phyloP scores from a whole-genome alignment of 2,888 invertebrate species.

The Epinotia brunnichana region DNA sequence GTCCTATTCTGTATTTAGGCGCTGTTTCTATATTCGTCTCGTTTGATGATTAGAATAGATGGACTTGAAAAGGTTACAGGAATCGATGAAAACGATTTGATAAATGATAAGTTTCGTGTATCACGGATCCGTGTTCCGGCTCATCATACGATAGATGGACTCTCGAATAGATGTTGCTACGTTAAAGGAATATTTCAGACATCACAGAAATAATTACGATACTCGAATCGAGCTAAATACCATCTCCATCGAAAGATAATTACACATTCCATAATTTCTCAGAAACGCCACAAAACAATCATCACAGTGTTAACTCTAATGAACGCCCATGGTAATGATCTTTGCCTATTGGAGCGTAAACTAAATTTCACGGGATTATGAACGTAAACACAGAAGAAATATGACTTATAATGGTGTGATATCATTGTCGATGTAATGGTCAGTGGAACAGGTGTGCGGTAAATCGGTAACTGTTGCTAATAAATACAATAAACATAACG shows the following conservation, averaged over 20 bases:
- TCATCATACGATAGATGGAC: background rate
- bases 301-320: conserved; percentile 58
- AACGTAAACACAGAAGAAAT: conserved; percentile 46
- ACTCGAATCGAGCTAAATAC: conserved; percentile 52
- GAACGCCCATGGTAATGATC: conserved; percentile 56
- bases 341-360: conserved; percentile 56
- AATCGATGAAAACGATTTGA: too few relatives aligned
- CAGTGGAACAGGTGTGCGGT: conserved; percentile 66
- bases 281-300: conserved; percentile 50
- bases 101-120: too few relatives aligned
- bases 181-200: background rate
- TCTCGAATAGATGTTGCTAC: background rate
- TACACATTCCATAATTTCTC: conserved; percentile 51
- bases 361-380: conserved; percentile 45
- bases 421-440: conserved; percentile 51
- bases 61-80: too few relatives aligned
- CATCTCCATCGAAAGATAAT: conserved; percentile 49
- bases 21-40: too few relatives aligned
- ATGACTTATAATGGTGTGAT: conserved; percentile 44
- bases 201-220: conserved; percentile 30
- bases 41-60: too few relatives aligned
- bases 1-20: too few relatives aligned
- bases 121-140: too few relatives aligned
- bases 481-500: conserved; percentile 57
- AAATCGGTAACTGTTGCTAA: conserved; percentile 62